Evolutionary conservation across 2,113 vertebrate species (phyloP), one percentile per base, ranked within the genome.

Genomic region (Ranitomeya imitator): DNA sequence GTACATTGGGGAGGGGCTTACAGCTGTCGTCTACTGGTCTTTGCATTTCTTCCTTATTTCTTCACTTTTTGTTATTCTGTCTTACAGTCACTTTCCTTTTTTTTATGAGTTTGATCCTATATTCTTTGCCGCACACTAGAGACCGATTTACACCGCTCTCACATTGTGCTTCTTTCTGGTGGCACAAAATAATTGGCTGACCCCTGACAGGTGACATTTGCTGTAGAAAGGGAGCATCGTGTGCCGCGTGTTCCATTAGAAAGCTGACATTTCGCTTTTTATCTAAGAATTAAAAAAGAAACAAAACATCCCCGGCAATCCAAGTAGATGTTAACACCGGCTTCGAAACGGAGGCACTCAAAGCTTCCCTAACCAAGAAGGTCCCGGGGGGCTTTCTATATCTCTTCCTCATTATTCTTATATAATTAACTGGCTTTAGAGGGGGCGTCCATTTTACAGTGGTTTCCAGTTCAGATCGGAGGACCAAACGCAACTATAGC

Each of bases 181-280:
- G 83, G 83, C 83, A 85, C 52, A 73, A 85, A 85, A 85, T 85
- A 85, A 85, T 85, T 85, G 83, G 83, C 51, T 85, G 83, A 85
- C 83, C 83, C 67, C 83, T 85, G 83, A 85, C 83, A 85, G 83
- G 83, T 85, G 83, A 85, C 67, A 85, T 85, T 85, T 85, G 65
- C 67, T 45, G 52, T 74, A 74, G 83, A 85, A 74, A 74, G 83
- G 6, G 14, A 26, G 15, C 67, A 54, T 31, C 67, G 54, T 67
- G 67, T 85, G 65, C 67, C 16, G 67, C 67, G 65, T 85, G 83
- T 85, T 73, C 83, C 54, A 57, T 85, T 74, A 55, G 65, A 73
- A 73, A 52, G 55, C 51, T 85, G 83, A 85, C 83, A 85, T 85
- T 85, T 85, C 67, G 73, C 67, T 85, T 85, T 57, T 85, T 74